Conservation (phyloP, 2,888 invertebrate species). For the Malthinus flaveolus region DNA sequence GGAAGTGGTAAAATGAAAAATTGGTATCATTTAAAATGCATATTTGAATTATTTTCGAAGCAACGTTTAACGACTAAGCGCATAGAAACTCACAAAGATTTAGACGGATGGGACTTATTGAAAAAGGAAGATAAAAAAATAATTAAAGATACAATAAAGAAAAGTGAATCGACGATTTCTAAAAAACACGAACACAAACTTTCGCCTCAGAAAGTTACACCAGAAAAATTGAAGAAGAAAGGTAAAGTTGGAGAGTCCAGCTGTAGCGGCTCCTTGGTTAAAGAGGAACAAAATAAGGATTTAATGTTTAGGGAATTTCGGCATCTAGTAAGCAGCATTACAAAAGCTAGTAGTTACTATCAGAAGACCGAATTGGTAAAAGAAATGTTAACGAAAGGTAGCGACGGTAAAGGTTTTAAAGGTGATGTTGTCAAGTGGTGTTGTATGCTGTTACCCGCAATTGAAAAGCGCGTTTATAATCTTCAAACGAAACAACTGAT, state of each 20-base stretch:
- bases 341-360: constrained; percentile 76
- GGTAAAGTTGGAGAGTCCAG: constrained; percentile 1
- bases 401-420: constrained; percentile 66
- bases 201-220: constrained; percentile 43
- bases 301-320: constrained; percentile 77
- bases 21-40: constrained; percentile 80
- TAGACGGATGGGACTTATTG: constrained; percentile 75
- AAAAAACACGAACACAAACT: constrained; percentile 59
- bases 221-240: constrained; percentile 40
- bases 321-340: constrained; percentile 75
- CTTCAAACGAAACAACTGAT: constrained; percentile 89
- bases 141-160: constrained; percentile 66
- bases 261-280: neutral
- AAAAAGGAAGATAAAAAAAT: constrained; percentile 67
- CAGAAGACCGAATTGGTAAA: constrained; percentile 77
- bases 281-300: constrained; percentile 57
- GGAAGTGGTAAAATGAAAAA: constrained; percentile 75
- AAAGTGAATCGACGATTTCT: constrained; percentile 60
- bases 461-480: constrained; percentile 85
- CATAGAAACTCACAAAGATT: constrained; percentile 75
- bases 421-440: constrained; percentile 82
- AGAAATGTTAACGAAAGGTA: constrained; percentile 66
- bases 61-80: constrained; percentile 82
- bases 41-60: constrained; percentile 77
- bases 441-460: constrained; percentile 79